Base-by-base conservation (phyloP, 1,140 invertebrate species). In the Cotesia vestalis region DNA sequence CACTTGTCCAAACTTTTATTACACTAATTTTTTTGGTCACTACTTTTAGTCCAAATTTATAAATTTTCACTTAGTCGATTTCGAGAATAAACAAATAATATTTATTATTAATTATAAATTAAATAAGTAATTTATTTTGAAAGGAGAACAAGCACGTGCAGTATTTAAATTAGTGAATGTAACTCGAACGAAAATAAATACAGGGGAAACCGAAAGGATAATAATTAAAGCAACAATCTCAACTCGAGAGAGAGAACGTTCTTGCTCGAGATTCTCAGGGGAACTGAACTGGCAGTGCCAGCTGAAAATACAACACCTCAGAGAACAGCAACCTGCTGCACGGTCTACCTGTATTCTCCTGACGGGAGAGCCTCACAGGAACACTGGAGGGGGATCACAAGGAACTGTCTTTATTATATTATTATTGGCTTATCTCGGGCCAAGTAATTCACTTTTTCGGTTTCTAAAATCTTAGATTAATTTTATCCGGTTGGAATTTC, bases 251-350 rank as follows among this genome's bases (percentile, higher is more conserved):
- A 75, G 73, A 64, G 78, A 77, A 80, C 81, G 78, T 81, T 78
- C 79, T 74, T 76, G 79, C 75, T 79, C 81, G 81, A 82, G 82
- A 83, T 83, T 81, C 78, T 73, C 76, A 79, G 74, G 78, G 78
- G 74, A 80, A 85, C 84, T 85, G 80, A 75, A 79, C 73, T 78
- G 78, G 74, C 80, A 85, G 83, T 85, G 80, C 82, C 83, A 84
- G 83, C 82, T 85, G 84, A 84, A 86, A 85, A 85, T 78, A 80
- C 82, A 81, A 84, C 84, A 84, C 80, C 78, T 83, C 77, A 1
- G 27, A 27, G 27, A 27, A 27, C 27, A 27, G 77, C 76, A 78
- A 75, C 73, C 76, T 46, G 40, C 40, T 78, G 78, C 77, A 85
- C 85, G 82, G 85, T 86, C 83, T 81, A 85, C 76, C 69, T 71